phyloP scores from a whole-genome alignment of 2,888 invertebrate species.

The Eubasilissa splendida region DNA sequence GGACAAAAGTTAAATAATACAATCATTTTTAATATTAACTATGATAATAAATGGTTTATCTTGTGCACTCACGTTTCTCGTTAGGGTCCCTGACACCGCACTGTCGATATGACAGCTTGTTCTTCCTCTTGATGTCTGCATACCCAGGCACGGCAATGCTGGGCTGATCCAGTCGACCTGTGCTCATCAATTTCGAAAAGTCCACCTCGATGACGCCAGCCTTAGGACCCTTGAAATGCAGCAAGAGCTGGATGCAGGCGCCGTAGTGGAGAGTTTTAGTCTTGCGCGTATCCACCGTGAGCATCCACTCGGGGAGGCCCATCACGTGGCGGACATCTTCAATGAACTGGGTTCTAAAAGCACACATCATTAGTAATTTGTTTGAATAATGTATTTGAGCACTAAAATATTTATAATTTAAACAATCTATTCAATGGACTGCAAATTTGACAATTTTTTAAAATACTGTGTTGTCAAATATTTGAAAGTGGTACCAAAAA shows the following conservation, averaged over 20 bases:
- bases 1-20: too few species aligned
- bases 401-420: too few species aligned
- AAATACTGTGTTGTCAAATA: too few species aligned
- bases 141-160: constrained; percentile 86
- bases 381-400: too few species aligned
- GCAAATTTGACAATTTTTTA: too few species aligned
- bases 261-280: constrained; percentile 84
- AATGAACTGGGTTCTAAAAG: constrained; percentile 84
- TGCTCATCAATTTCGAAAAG: constrained; percentile 81
- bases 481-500: too few species aligned
- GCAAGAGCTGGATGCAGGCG: constrained; percentile 86
- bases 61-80: constrained; percentile 72
- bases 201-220: constrained; percentile 86
- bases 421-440: too few species aligned
- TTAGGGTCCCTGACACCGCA: constrained; percentile 85
- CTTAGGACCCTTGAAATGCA: constrained; percentile 90
- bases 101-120: constrained; percentile 80
- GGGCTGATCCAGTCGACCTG: constrained; percentile 82
- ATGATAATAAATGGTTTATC: too few species aligned
- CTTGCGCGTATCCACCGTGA: constrained; percentile 86
- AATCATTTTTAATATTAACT: too few species aligned
- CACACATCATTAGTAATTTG: too few species aligned
- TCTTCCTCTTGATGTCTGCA: constrained; percentile 79
- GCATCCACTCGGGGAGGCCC: constrained; percentile 93
- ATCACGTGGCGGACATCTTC: constrained; percentile 85